These are phyloP conservation scores for Cyclargus thomasi DNA, from an alignment of 1,140 invertebrate genomes.

Conservation along the genomic window DNA sequence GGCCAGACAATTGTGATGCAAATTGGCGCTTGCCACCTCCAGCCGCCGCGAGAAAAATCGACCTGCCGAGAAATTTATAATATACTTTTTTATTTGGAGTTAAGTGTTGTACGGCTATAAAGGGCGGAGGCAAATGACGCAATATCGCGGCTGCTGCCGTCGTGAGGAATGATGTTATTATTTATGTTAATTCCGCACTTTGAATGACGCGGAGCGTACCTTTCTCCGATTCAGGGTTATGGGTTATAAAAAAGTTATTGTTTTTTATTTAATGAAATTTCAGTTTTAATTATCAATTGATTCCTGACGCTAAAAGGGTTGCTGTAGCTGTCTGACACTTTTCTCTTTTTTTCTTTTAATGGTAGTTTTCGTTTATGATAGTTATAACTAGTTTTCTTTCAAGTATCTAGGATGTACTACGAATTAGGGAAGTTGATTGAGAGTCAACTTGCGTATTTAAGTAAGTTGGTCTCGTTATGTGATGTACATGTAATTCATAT, in stretches of 20 bases:
- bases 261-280: not conserved
- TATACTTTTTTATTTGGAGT: conserved; percentile 67
- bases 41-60: conserved; percentile 43
- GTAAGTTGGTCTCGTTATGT: too few relatives aligned
- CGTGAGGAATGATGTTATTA: conserved; percentile 65
- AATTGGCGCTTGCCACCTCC: conserved; percentile 39
- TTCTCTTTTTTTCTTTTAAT: too few relatives aligned
- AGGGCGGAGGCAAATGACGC: conserved; percentile 60
- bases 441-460: too few relatives aligned
- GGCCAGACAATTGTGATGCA: conserved; percentile 60
- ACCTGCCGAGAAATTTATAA: conserved; percentile 54
- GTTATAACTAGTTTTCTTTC: too few relatives aligned
- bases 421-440: too few relatives aligned
- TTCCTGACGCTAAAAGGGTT: not conserved
- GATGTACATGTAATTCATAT: too few relatives aligned
- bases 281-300: not conserved
- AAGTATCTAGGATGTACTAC: too few relatives aligned
- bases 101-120: conserved; percentile 64
- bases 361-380: too few relatives aligned
- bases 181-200: conserved; percentile 68
- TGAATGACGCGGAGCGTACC: conserved; percentile 68
- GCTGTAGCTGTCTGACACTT: too few relatives aligned
- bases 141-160: conserved; percentile 43
- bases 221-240: conserved; percentile 35
- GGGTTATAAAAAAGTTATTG: conserved; percentile 14